Evolutionary conservation across 2,797 vertebrate genomes (phyloP), one percentile per base, ranked within the genome.

Genomic region (Anguilla megastoma): DNA sequence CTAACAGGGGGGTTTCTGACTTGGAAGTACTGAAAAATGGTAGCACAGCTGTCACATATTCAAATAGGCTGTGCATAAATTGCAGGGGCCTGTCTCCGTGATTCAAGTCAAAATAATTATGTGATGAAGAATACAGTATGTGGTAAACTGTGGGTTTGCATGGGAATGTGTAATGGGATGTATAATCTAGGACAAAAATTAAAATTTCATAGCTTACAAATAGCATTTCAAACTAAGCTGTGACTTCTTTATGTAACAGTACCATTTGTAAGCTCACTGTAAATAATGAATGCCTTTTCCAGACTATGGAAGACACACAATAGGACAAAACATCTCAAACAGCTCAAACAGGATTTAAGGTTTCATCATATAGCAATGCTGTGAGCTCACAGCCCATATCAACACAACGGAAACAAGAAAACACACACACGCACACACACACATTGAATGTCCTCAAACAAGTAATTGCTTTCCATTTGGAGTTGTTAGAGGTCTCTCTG

Each of bases 151-250:
- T 91, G 93, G 93, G 89, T 89, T 93, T 92, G 92, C 90, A 93
- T 91, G 89, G 92, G 94, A 58, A 18, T 16, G 56, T 21, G 56
- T 58, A 91, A 90, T 74, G 92, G 94, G 92, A 93, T 91, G 90
- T 93, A 94, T 95, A 95, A 95, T 95, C 94, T 95, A 94, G 95
- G 94, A 94, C 94, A 95, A 89, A 92, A 95, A 96, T 96, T 94
- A 95, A 96, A 95, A 92, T 95, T 96, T 95, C 93, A 96, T 96
- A 93, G 94, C 92, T 93, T 92, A 91, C 94, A 94, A 95, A 95
- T 92, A 95, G 92, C 93, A 90, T 95, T 84, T 92, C 92, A 93
- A 91, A 94, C 94, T 93, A 92, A 36, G 92, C 93, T 94, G 94
- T 94, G 92, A 94, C 87, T 86, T 93, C 92, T 93, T 91, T 66